Evolutionary conservation across 1,140 invertebrate species (phyloP).

Genomic region (Gryon sp.): DNA sequence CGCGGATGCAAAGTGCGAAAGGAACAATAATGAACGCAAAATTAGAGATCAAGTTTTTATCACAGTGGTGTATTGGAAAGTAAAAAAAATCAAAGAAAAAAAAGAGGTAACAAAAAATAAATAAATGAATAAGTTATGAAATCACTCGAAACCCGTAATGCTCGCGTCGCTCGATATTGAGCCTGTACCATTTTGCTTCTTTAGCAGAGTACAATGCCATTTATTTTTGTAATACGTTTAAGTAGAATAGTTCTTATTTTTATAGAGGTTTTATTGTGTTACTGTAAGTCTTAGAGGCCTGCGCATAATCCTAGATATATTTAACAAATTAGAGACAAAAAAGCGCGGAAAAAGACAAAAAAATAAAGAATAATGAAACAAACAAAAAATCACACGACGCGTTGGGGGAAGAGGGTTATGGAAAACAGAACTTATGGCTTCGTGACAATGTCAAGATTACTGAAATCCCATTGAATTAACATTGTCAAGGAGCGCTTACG

Average conservation of each 20-base stretch:
- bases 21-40: constrained; percentile 59
- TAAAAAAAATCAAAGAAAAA: constrained; percentile 14
- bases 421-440: constrained; percentile 15
- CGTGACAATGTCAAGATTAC: too few species aligned
- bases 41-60: constrained; percentile 25
- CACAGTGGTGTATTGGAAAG: constrained; percentile 12
- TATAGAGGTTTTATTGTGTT: constrained; percentile 80
- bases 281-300: constrained; percentile 80
- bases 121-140: constrained; percentile 6
- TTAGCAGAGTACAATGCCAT: constrained; percentile 80
- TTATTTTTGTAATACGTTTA: constrained; percentile 80
- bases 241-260: constrained; percentile 81
- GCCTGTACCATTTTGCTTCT: constrained; percentile 79
- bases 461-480: too few species aligned
- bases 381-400: neutral
- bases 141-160: constrained; percentile 67
- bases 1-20: constrained; percentile 63
- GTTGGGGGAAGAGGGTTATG: constrained; percentile 29
- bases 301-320: constrained; percentile 73
- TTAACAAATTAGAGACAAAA: too few species aligned
- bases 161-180: constrained; percentile 76
- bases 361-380: constrained; percentile 52
- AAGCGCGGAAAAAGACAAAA: too few species aligned
- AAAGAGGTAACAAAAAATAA: constrained; percentile 36
- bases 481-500: too few species aligned